Percentiles rank a stretch among this genome's conserved stretches.
Conservation (phyloP, 2,113 vertebrate species). For the Verasper variegatus region DNA sequence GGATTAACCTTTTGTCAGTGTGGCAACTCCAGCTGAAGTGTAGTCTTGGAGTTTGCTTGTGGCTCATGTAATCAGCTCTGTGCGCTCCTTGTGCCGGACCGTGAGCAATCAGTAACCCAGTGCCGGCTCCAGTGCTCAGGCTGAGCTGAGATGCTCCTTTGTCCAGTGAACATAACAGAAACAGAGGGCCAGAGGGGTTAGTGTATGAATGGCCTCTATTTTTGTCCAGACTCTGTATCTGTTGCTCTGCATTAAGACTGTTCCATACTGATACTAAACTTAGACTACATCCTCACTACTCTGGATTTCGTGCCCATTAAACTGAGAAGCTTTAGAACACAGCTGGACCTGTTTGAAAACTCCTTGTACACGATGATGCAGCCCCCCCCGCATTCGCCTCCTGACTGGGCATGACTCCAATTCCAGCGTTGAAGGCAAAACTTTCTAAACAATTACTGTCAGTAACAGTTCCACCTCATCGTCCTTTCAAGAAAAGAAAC, state of each 20-base stretch:
- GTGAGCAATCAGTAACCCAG: constrained; percentile 21
- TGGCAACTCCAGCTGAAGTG: constrained; percentile 38
- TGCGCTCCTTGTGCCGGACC: constrained; percentile 17
- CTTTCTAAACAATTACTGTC: no score
- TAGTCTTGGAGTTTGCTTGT: constrained; percentile 25
- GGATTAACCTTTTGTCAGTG: constrained; percentile 68
- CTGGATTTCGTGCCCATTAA: no score
- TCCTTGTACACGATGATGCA: no score
- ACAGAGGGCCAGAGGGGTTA: background rate
- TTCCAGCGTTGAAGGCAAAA: no score
- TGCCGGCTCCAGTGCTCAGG: constrained; percentile 16
- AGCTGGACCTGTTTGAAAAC: no score
- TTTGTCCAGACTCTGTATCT: background rate
- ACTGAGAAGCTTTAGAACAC: no score
- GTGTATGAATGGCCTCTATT: background rate
- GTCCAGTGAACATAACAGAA: constrained; percentile 2
- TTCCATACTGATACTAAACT: no score
- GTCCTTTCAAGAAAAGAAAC: no score
- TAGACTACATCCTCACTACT: no score
- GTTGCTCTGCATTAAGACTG: background rate
- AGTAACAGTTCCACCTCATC: no score
- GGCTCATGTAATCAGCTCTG: constrained; percentile 55
- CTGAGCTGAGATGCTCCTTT: constrained; percentile 16
- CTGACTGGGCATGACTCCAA: no score
- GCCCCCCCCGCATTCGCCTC: no score